These are phyloP conservation scores for Etheostoma nigrum DNA, from an alignment of 2,797 vertebrate species.

Conservation along the genomic window DNA sequence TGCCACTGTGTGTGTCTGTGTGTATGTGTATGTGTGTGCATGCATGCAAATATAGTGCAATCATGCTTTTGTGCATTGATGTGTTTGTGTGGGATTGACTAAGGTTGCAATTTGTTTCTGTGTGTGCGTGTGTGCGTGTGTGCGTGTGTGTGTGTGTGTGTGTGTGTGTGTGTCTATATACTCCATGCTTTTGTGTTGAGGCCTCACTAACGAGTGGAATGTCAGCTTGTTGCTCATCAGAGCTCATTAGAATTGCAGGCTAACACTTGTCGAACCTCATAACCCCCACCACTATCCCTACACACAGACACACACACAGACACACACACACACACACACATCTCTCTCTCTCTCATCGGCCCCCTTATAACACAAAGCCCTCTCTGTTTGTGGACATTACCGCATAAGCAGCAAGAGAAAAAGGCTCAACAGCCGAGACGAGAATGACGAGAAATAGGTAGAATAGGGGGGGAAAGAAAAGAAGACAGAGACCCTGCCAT, in stretches of 20 bases:
- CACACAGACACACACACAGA: conserved; percentile 19
- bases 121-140: conserved; percentile 21
- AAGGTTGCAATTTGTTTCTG: conserved; percentile 16
- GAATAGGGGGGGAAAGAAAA: conserved; percentile 46
- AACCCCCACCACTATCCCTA: conserved; percentile 38
- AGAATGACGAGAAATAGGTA: conserved; percentile 69
- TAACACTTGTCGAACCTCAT: conserved; percentile 65
- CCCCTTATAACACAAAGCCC: conserved; percentile 73
- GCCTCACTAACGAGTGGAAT: conserved; percentile 79
- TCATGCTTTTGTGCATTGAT: neutral
- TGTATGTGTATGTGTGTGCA: conserved; percentile 14
- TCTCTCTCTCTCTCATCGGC: conserved; percentile 17
- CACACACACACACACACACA: conserved; percentile 27
- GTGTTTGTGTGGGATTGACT: conserved; percentile 12
- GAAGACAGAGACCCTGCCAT: conserved; percentile 34
- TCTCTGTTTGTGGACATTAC: conserved; percentile 78
- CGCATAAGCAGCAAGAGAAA: conserved; percentile 68
- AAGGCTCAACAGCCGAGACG: conserved; percentile 68
- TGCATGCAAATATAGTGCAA: neutral
- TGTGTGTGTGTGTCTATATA: conserved; percentile 11
- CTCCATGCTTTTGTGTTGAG: conserved; percentile 63
- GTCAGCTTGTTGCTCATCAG: conserved; percentile 77
- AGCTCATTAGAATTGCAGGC: conserved; percentile 81
- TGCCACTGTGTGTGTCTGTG: neutral
- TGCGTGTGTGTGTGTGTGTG: neutral